These are phyloP conservation scores for Onychomys leucogaster DNA, from an alignment of 2,797 vertebrate species.

Conservation along the genomic window DNA sequence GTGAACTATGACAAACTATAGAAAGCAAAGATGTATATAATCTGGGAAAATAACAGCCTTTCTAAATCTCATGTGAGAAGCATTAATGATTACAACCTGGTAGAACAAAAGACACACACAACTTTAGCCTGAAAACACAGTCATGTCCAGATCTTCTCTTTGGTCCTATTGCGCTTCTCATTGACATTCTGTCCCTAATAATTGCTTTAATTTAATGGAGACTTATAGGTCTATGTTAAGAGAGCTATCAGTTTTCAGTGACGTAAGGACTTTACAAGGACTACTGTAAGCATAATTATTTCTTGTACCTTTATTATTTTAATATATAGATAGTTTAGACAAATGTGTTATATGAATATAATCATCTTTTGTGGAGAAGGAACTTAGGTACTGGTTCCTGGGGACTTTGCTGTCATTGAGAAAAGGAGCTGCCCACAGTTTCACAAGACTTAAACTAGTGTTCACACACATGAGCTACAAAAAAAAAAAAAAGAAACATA, in stretches of 20 bases:
- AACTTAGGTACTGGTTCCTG: conserved; percentile 27
- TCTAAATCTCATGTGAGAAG: background rate
- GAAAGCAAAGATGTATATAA: background rate
- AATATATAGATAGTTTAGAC: background rate
- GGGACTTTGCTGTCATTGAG: background rate
- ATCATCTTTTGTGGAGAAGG: conserved; percentile 39
- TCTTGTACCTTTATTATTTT: conserved; percentile 8
- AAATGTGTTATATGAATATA: background rate
- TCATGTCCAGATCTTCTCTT: background rate
- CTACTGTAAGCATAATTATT: conserved; percentile 36
- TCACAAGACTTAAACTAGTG: background rate
- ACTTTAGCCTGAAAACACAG: background rate
- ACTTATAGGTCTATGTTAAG: background rate
- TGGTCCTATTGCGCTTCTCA: background rate
- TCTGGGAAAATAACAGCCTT: background rate
- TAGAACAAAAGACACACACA: background rate
- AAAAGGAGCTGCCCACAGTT: background rate
- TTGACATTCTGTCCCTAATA: background rate
- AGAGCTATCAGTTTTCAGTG: background rate
- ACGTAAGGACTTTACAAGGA: background rate
- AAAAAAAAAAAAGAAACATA: conserved; percentile 19
- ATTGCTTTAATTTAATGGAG: background rate
- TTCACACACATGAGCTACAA: background rate
- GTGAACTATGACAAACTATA: background rate
- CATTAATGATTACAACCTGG: background rate